phyloP scores from a whole-genome alignment of 2,888 invertebrate genomes.

The Drosophila quinaria region DNA sequence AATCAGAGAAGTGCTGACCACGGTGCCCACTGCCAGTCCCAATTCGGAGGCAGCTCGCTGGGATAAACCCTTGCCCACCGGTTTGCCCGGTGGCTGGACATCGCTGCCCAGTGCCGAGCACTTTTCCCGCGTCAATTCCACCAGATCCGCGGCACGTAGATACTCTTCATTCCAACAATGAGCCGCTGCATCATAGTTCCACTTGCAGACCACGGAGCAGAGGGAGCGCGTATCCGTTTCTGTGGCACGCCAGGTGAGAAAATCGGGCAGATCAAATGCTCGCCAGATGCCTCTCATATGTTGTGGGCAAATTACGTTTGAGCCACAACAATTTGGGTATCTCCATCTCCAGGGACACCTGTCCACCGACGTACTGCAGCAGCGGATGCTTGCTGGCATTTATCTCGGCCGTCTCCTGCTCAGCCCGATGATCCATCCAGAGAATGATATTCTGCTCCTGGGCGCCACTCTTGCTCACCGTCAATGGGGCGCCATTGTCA shows the following conservation, averaged over 20 bases:
- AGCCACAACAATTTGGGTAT: constrained; percentile 97
- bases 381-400: constrained; percentile 91
- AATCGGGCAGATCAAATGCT: constrained; percentile 97
- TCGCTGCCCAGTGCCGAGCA: constrained; percentile 90
- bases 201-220: constrained; percentile 97
- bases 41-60: constrained; percentile 89
- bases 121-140: constrained; percentile 89
- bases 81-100: constrained; percentile 90
- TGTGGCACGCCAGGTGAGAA: constrained; percentile 96
- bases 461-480: constrained; percentile 89
- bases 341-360: constrained; percentile 98
- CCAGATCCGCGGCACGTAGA: constrained; percentile 90
- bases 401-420: constrained; percentile 92
- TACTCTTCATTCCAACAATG: constrained; percentile 92
- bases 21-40: constrained; percentile 90
- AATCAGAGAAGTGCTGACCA: constrained; percentile 95
- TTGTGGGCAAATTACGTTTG: constrained; percentile 90
- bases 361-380: constrained; percentile 95
- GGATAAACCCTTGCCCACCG: constrained; percentile 89
- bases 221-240: constrained; percentile 92
- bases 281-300: constrained; percentile 90
- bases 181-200: constrained; percentile 92
- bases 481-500: constrained; percentile 89
- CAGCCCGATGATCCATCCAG: constrained; percentile 97
- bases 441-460: constrained; percentile 93